phyloP scores from a whole-genome alignment of 2,888 invertebrate genomes.

The Ligdia adustata region DNA sequence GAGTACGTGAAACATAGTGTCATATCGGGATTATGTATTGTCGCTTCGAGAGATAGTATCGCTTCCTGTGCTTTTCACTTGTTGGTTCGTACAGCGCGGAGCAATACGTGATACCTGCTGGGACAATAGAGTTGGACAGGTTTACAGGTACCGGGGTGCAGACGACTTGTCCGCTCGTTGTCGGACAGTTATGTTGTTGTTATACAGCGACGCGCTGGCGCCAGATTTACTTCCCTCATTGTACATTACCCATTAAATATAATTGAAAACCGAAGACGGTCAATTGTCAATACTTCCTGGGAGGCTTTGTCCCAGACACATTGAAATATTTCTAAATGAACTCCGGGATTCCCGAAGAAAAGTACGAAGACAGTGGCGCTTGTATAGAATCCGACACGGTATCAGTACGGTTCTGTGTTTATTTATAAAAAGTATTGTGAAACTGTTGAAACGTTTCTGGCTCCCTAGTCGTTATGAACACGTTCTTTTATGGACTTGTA shows the following conservation, averaged over 20 bases:
- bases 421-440: conserved; percentile 18
- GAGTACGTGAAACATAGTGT: conserved; percentile 54
- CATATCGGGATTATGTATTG: conserved; percentile 64
- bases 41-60: conserved; percentile 53
- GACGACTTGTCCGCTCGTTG: conserved; percentile 52
- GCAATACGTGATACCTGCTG: conserved; percentile 58
- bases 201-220: conserved; percentile 65
- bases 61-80: conserved; percentile 69
- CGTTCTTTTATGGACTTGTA: conserved; percentile 14
- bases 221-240: conserved; percentile 64
- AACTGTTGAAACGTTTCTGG: conserved; percentile 29
- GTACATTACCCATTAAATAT: conserved; percentile 50
- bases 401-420: conserved; percentile 29
- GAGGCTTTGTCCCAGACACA: conserved; percentile 43
- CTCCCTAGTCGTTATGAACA: conserved; percentile 20
- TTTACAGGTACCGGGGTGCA: conserved; percentile 60
- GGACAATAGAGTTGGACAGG: conserved; percentile 38
- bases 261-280: conserved; percentile 44
- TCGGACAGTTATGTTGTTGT: conserved; percentile 68
- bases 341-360: conserved; percentile 39
- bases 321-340: conserved; percentile 38
- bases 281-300: conserved; percentile 52
- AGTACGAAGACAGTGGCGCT: conserved; percentile 51
- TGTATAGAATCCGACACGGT: conserved; percentile 36
- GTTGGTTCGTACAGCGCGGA: conserved; percentile 51